Percentiles rank a stretch among this genome's conserved stretches.
Conservation (phyloP, 2,888 invertebrate species). For the Ischnura elegans region DNA sequence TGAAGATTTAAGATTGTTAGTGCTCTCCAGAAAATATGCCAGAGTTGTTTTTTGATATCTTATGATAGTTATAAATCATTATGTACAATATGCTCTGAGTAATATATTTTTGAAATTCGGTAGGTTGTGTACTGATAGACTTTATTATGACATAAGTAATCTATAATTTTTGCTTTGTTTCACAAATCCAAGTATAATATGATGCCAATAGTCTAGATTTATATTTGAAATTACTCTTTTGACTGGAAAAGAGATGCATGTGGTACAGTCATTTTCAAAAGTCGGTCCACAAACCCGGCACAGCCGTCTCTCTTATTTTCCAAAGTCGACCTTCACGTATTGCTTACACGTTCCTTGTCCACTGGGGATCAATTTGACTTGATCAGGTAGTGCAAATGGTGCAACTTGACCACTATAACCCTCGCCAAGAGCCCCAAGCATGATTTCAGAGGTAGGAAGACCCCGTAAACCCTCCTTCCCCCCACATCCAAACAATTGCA, state of each 20-base stretch:
- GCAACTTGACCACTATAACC: too few species aligned
- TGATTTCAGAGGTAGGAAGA: too few species aligned
- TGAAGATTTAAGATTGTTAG: background rate
- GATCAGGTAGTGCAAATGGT: too few species aligned
- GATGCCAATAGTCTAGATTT: background rate
- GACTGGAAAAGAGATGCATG: background rate
- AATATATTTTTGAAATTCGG: background rate
- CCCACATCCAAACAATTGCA: too few species aligned
- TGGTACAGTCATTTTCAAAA: too few species aligned
- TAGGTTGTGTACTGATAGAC: background rate
- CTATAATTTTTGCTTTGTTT: background rate
- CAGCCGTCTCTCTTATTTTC: too few species aligned
- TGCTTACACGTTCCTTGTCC: too few species aligned
- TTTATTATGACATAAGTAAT: background rate
- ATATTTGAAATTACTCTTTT: background rate
- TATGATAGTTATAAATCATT: background rate
- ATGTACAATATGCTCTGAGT: background rate
- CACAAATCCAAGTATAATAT: background rate
- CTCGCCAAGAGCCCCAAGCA: too few species aligned
- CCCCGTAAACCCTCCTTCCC: too few species aligned
- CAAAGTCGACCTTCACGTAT: too few species aligned
- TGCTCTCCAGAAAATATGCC: background rate
- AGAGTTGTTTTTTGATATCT: background rate
- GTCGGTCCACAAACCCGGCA: too few species aligned
- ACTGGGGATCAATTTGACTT: too few species aligned